phyloP scores from a whole-genome alignment of 2,888 invertebrate species.

The Diaphora mendica region DNA sequence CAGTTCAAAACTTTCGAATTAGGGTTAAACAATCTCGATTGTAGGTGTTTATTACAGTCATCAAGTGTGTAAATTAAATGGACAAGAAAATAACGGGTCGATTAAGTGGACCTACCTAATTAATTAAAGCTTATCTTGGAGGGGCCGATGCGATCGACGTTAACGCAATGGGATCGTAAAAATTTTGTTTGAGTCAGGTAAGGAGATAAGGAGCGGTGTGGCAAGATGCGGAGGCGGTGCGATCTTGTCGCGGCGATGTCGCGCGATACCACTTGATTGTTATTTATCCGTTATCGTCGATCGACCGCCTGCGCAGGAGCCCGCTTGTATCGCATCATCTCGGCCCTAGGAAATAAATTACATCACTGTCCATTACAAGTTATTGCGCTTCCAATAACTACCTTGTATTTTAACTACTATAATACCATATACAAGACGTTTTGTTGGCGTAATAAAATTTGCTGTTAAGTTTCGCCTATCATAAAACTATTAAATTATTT shows the following conservation, averaged over 20 bases:
- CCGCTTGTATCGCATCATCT: slow-evolving; percentile 64
- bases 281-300: slow-evolving; percentile 75
- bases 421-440: not conserved
- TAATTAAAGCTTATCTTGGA: slow-evolving; percentile 73
- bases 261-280: slow-evolving; percentile 74
- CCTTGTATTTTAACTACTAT: slow-evolving; percentile 13
- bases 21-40: slow-evolving; percentile 66
- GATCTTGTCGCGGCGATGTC: slow-evolving; percentile 64
- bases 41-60: slow-evolving; percentile 73
- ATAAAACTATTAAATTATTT: slow-evolving; percentile 10
- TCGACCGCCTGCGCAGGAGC: slow-evolving; percentile 69
- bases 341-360: slow-evolving; percentile 63
- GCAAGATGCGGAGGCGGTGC: slow-evolving; percentile 48
- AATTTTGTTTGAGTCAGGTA: slow-evolving; percentile 68
- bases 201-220: slow-evolving; percentile 56
- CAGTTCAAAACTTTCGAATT: slow-evolving; percentile 64
- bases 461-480: slow-evolving; percentile 10
- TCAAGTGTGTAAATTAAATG: slow-evolving; percentile 74
- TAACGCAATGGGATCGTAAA: slow-evolving; percentile 71
- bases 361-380: slow-evolving; percentile 52
- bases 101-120: slow-evolving; percentile 72
- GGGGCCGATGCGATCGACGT: slow-evolving; percentile 65
- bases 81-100: slow-evolving; percentile 72
- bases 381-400: slow-evolving; percentile 20
- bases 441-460: slow-evolving; percentile 6